Evolutionary conservation across 2,888 invertebrate species (phyloP), one percentile per base, ranked within the genome.

Genomic region (Melitaea athalia): DNA sequence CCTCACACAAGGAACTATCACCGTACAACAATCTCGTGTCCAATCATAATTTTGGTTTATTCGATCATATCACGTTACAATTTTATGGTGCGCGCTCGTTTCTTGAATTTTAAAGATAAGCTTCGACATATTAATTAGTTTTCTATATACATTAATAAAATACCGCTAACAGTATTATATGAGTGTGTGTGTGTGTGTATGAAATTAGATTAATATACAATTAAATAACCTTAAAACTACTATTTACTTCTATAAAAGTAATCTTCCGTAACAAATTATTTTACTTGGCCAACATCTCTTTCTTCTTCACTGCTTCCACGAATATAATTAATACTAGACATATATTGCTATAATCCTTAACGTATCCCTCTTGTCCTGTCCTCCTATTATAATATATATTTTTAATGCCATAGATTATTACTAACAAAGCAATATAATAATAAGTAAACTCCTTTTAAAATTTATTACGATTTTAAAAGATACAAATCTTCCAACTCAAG

Each of bases 31-130:
- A 17, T 45, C 43, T 45, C 5, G 45, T 8, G 11, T 14, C 55
- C 62, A 15, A 63, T 67, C 15, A 67, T 70, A 67, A 55, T 61
- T 69, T 69, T 63, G 42, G 45, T 59, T 59, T 59, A 63, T 69
- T 61, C 63, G 38, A 59, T 53, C 24, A 59, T 62, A 69, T 69
- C 69, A 38, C 33, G 49, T 69, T 69, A 66, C 69, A 63, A 53
- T 42, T 69, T 69, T 42, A 57, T 43, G 57, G 14, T 31, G 4
- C 3, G 15, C 45, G 38, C 17, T 38, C 65, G 49, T 67, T 17
- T 31, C 38, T 53, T 55, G 47, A 66, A 47, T 55, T 61, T 55
- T 33, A 61, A 5, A n/a, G 14, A 24, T 60, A 33, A 24, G 33
- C n/a, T n/a, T 52, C 8, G 24, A 57, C 53, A 53, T 47, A 49